phyloP scores from a whole-genome alignment of 2,888 invertebrate genomes.

The Branchipolynoe longqiensis region DNA sequence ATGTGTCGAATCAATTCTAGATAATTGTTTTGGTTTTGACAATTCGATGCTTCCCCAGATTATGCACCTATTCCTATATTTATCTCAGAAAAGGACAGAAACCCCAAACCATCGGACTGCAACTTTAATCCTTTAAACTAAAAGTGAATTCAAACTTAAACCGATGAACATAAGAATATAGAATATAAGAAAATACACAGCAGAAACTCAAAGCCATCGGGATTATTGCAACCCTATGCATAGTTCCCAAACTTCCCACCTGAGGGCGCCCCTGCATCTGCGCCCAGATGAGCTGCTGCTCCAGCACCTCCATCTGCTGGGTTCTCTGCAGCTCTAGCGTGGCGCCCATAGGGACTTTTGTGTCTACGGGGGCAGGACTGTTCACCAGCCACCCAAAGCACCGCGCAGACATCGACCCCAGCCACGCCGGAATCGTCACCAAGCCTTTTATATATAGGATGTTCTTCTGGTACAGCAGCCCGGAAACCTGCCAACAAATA shows the following conservation, averaged over 20 bases:
- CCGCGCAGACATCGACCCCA: slow-evolving; percentile 78
- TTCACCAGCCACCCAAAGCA: slow-evolving; percentile 82
- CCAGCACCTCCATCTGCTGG: slow-evolving; percentile 83
- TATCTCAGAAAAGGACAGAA: no score
- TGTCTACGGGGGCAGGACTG: slow-evolving; percentile 80
- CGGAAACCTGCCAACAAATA: slow-evolving; percentile 79
- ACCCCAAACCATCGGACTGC: no score
- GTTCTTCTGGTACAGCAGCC: slow-evolving; percentile 82
- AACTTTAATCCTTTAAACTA: no score
- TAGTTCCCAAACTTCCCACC: background rate
- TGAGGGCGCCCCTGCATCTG: slow-evolving; percentile 67
- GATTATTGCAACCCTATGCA: no score
- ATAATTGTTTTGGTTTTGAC: no score
- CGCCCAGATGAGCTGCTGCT: slow-evolving; percentile 82
- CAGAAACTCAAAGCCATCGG: no score
- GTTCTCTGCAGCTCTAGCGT: slow-evolving; percentile 84
- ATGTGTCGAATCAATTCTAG: no score
- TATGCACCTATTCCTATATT: no score
- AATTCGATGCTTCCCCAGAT: no score
- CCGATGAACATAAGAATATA: background rate
- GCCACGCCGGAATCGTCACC: slow-evolving; percentile 80
- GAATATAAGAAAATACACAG: background rate
- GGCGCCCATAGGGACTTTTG: slow-evolving; percentile 82
- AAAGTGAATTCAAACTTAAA: no score
- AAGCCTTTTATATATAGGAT: slow-evolving; percentile 81